Base-by-base conservation (phyloP, 2,888 invertebrate genomes). In the Hyposoter dolosus region DNA sequence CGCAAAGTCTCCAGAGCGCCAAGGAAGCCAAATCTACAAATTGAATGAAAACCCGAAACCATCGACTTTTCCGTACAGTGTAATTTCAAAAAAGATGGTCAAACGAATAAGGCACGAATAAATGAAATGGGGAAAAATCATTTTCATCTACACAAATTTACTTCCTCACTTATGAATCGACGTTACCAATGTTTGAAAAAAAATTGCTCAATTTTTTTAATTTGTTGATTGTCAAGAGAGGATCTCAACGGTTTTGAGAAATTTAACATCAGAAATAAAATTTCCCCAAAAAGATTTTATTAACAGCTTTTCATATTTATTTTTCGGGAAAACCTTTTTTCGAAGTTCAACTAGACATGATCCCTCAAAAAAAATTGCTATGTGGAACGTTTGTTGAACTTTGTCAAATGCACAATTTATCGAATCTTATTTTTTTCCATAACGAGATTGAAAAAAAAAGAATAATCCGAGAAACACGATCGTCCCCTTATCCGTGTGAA, bases 1-100 rank as follows among this genome's bases (percentile, higher is more conserved):
- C 99, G 47, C 99, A 99, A 94, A 97, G 98, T 76, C 95, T 99
- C 88, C 99, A 99, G 93, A 96, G 96, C 89, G 97, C 97, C 9
- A 98, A 98, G 94, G 97, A 98, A 92, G 93, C 96, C 0, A 96
- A 95, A 90, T 92, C 94, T 47, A 90, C 92, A 5, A 90, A 89
- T 81, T 90, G 74, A 89, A 63, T 15, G 35, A 28, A n/a, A 43
- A 50, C 28, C n/a, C 45, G 60, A 28, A n/a, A 32, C 47, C 65
- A 60, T 47, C 65, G 17, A 66, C 9, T 63, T 84, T 81, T 47
- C 28, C 75, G 69, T 47, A 47, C 9, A 63, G 63, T 74, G 77
- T 77, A 66, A 56, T 43, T 47, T 19, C 1, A 19, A 12, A 56
- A 53, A 56, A 19, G 23, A 53, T 19, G 17, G 35, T 53, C 15